phyloP scores from a whole-genome alignment of 2,888 invertebrate genomes.

The Cataglyphis albicans region DNA sequence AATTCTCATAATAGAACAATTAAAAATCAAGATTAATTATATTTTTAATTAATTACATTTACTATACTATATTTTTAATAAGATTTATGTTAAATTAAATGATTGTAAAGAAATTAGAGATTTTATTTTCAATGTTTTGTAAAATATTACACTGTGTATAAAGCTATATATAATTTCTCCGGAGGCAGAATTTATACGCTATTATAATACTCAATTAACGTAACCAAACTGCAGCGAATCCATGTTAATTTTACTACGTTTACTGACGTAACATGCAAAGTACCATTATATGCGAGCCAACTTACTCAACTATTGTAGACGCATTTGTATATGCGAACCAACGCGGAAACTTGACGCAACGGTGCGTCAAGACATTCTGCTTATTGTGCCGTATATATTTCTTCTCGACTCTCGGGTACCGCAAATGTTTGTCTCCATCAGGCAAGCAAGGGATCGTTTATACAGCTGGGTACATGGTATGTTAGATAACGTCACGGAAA shows the following conservation, averaged over 20 bases:
- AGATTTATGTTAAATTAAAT: neutral
- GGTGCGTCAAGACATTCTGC: conserved; percentile 49
- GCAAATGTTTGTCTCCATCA: conserved; percentile 57
- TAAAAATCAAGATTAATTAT: neutral
- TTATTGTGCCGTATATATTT: conserved; percentile 47
- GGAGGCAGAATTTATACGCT: neutral
- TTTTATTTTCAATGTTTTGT: neutral
- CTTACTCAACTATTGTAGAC: neutral
- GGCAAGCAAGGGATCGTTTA: conserved; percentile 53
- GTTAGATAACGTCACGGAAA: conserved; percentile 54
- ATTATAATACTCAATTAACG: neutral
- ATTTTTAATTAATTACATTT: neutral
- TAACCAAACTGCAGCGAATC: neutral
- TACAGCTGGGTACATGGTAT: conserved; percentile 39
- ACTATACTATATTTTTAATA: too few species aligned
- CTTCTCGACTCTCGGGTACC: conserved; percentile 40
- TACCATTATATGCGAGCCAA: conserved; percentile 13
- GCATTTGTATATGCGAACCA: conserved; percentile 22
- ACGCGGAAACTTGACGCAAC: conserved; percentile 24
- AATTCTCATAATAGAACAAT: neutral
- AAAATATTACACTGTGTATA: neutral
- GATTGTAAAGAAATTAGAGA: neutral
- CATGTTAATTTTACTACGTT: conserved; percentile 7
- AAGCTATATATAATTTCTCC: neutral
- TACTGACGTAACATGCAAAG: conserved; percentile 8